Evolutionary conservation across 2,113 vertebrate genomes (phyloP).

Genomic region (Lonchura striata): DNA sequence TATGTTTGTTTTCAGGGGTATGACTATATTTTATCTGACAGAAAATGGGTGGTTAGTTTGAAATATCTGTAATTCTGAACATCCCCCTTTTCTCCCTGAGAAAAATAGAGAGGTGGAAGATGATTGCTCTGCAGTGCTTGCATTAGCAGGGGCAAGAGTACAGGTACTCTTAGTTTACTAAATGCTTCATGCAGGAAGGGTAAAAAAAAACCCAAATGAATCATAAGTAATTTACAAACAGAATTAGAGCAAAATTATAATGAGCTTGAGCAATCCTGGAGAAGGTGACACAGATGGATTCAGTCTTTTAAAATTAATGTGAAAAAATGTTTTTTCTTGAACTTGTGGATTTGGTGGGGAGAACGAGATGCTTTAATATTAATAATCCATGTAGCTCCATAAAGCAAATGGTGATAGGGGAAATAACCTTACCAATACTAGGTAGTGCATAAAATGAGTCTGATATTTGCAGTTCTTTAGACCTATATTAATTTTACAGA

Average conservation of each 20-base stretch:
- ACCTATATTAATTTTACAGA: conserved; percentile 31
- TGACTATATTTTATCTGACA: conserved; percentile 34
- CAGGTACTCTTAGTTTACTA: neutral
- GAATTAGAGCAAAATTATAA: neutral
- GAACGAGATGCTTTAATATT: neutral
- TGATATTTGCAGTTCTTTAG: conserved; percentile 52
- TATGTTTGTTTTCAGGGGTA: conserved; percentile 41
- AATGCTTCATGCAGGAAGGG: neutral
- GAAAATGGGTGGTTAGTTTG: conserved; percentile 40
- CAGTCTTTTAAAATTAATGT: neutral
- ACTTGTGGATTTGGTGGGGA: neutral
- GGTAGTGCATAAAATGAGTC: neutral
- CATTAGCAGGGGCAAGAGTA: neutral
- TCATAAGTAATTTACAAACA: conserved; percentile 15
- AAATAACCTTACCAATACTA: conserved; percentile 19
- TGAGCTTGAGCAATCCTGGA: neutral
- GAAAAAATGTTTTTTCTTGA: neutral
- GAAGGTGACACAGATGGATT: neutral
- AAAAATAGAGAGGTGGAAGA: conserved; percentile 12
- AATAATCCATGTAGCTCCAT: neutral
- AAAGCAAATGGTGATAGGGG: conserved; percentile 4
- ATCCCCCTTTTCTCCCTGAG: neutral
- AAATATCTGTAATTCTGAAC: conserved; percentile 44
- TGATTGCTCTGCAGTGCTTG: neutral
- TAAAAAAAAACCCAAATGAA: neutral